Conservation (phyloP, 2,888 invertebrate genomes). For the Mesorhabditis sp. region DNA sequence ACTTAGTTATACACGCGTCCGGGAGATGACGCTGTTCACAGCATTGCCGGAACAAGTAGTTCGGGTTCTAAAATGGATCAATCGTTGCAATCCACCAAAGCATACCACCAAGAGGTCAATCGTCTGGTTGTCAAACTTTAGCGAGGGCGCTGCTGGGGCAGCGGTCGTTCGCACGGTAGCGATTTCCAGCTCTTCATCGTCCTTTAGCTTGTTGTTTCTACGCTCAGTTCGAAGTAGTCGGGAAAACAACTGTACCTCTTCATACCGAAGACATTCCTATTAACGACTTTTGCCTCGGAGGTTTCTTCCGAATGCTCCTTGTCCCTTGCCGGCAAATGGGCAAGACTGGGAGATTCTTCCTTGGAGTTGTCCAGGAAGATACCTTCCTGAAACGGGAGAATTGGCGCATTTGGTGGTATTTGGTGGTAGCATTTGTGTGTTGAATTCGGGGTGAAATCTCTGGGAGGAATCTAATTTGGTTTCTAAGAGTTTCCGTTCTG, state of each 20-base stretch:
- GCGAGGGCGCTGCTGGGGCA: background rate
- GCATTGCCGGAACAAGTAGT: constrained; percentile 54
- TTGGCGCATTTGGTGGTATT: too few relatives aligned
- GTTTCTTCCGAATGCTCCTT: background rate
- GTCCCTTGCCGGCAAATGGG: background rate
- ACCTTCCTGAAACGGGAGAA: constrained; percentile 23
- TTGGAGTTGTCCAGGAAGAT: constrained; percentile 29
- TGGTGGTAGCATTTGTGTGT: too few relatives aligned
- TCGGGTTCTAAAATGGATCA: constrained; percentile 48
- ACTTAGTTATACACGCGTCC: constrained; percentile 52
- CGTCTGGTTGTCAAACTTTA: background rate
- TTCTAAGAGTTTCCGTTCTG: too few relatives aligned
- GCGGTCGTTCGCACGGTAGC: background rate
- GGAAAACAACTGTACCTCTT: background rate
- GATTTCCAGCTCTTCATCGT: background rate
- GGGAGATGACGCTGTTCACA: constrained; percentile 54
- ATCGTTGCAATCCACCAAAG: background rate
- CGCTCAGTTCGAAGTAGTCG: too few relatives aligned
- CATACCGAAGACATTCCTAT: constrained; percentile 1
- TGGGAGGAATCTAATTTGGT: too few relatives aligned
- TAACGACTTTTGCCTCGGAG: background rate
- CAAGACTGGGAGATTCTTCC: background rate
- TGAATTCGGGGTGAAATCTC: too few relatives aligned
- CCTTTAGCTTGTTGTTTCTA: background rate
- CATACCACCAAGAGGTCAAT: background rate